These are phyloP conservation scores for Brachymystax lenok DNA, from an alignment of 2,797 vertebrate species.

Conservation along the genomic window DNA sequence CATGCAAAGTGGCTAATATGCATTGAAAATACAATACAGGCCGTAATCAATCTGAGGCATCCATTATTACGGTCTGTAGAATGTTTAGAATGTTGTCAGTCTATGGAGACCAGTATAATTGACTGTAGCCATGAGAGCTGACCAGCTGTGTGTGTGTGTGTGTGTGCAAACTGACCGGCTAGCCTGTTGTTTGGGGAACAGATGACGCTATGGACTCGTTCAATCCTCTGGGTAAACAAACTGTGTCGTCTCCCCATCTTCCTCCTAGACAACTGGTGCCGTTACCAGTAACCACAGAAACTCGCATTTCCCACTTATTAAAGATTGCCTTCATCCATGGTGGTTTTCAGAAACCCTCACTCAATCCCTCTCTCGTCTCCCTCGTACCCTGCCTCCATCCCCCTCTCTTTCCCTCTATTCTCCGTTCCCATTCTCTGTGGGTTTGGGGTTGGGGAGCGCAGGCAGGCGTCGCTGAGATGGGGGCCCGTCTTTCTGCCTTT, in stretches of 20 bases:
- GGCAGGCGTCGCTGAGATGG: constrained; percentile 57
- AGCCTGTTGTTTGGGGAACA: background rate
- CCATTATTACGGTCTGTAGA: background rate
- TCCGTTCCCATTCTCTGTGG: constrained; percentile 69
- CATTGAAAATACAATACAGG: background rate
- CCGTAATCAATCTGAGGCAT: background rate
- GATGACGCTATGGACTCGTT: background rate
- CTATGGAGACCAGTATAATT: background rate
- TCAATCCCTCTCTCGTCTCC: constrained; percentile 3
- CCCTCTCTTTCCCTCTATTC: constrained; percentile 32
- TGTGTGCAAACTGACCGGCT: background rate
- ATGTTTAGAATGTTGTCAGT: background rate
- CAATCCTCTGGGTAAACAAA: constrained; percentile 62
- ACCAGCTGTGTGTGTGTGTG: background rate
- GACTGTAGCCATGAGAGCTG: background rate
- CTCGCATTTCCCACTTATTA: constrained; percentile 63
- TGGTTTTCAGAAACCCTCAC: background rate
- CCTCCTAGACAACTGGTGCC: constrained; percentile 75
- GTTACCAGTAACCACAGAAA: constrained; percentile 68
- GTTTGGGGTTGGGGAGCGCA: constrained; percentile 61
- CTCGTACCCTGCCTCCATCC: background rate
- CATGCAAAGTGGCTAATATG: constrained; percentile 19
- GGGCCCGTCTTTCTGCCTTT: constrained; percentile 26
- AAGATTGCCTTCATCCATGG: constrained; percentile 57
- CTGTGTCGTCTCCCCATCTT: constrained; percentile 46